Percentiles rank a stretch among this genome's conserved stretches.
phyloP scores from a whole-genome alignment of 2,797 vertebrate genomes.

The Eulemur mongoz region DNA sequence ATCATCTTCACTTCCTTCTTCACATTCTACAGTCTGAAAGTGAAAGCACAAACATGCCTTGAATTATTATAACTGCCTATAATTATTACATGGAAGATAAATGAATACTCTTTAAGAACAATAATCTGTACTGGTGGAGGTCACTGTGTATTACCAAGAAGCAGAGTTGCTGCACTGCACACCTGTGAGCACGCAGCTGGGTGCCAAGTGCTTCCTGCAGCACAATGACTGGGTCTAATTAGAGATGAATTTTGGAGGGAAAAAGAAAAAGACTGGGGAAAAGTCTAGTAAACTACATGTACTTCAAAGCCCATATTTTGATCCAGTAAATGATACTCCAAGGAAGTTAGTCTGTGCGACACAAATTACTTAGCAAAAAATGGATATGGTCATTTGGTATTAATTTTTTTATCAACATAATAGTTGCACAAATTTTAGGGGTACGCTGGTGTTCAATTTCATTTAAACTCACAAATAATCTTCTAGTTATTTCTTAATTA shows the following conservation, averaged over 20 bases:
- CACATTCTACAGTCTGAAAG: slow-evolving; percentile 89
- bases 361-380: neutral
- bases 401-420: neutral
- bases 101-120: neutral
- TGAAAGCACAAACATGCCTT: neutral
- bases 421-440: neutral
- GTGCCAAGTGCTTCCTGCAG: fast-evolving
- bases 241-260: neutral
- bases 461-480: neutral
- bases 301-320: neutral
- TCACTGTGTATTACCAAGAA: neutral
- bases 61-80: neutral
- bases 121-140: fast-evolving
- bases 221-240: neutral
- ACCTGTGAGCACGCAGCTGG: neutral
- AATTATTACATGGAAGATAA: fast-evolving
- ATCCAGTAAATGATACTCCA: neutral
- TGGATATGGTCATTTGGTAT: too few relatives aligned
- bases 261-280: slow-evolving; percentile 3
- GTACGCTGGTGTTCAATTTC: neutral
- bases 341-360: fast-evolving
- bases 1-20: slow-evolving; percentile 92
- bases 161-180: fast-evolving
- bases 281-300: neutral
- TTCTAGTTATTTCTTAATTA: neutral